phyloP scores from a whole-genome alignment of 1,140 invertebrate species.

The Lepidurus couesii region DNA sequence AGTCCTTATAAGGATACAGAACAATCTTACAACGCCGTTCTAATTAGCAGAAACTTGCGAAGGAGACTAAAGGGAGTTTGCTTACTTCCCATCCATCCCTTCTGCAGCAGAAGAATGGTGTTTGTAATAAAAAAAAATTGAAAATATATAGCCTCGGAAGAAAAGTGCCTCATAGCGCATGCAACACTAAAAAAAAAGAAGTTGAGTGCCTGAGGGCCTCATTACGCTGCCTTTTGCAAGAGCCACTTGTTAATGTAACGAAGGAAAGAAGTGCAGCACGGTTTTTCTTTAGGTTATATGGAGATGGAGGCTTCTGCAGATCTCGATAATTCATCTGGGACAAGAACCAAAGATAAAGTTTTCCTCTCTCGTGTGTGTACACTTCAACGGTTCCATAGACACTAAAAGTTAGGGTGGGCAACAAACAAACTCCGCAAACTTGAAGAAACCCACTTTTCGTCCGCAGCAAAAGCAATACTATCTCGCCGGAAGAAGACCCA shows the following conservation, averaged over 20 bases:
- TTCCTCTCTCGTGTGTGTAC: neutral
- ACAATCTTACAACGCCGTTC: neutral
- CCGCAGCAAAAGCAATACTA: neutral
- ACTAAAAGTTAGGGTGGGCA: neutral
- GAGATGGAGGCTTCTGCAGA: constrained; percentile 6
- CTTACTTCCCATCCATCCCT: neutral
- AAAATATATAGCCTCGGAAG: neutral
- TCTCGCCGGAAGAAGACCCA: neutral
- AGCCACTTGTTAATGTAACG: constrained; percentile 15
- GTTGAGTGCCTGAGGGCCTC: constrained; percentile 11
- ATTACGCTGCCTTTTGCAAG: constrained; percentile 18
- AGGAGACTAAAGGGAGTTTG: neutral
- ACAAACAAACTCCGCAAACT: constrained; percentile 4
- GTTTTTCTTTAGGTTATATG: constrained; percentile 6
- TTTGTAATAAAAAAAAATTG: neutral
- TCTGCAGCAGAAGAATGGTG: neutral
- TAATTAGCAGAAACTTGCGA: neutral
- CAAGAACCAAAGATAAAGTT: constrained; percentile 4
- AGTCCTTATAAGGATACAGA: neutral
- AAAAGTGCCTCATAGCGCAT: constrained; percentile 5
- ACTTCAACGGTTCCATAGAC: constrained; percentile 8
- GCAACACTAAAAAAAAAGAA: neutral
- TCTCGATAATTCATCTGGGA: constrained; percentile 18
- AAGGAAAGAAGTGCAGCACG: neutral
- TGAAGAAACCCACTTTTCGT: neutral